Base-by-base conservation (phyloP, 2,888 invertebrate species). In the Scotopteryx bipunctaria region DNA sequence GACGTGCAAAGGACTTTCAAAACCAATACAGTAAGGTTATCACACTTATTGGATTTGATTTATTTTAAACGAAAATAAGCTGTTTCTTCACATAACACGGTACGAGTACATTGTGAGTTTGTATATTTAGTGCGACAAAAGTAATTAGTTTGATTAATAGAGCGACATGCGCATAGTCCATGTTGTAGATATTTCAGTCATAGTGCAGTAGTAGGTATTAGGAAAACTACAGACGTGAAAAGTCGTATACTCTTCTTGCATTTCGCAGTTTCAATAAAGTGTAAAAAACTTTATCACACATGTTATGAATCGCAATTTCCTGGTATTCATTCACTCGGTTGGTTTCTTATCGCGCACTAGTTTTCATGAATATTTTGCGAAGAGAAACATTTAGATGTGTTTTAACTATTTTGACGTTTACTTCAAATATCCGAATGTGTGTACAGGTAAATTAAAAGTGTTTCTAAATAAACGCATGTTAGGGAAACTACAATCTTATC, bases 281-380 rank as follows among this genome's bases (percentile, higher is more conserved):
- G 44, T 40, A 54, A 43, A 54, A 54, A 54, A 48, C 47, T 44
- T 40, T 40, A 54, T 48, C 48, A 44, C 38, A 27, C 41, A 37
- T 52, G 47, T 46, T 46, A 32, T 46, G 36, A 33, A 44, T 54
- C 17, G 35, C 48, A 43, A 59, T 54, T 53, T 48, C 44, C 43
- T 33, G 37, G 37, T 42, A 37, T 57, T 41, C 53, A 62, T 56
- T 62, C 57, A 45, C 19, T 60, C 54, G 44, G 52, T 55, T 31
- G 48, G 41, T 47, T 48, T 52, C 57, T 59, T 62, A 59, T 59
- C 57, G 52, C 45, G 46, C 49, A 35, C 43, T 32, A 50, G 65
- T 69, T 69, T 75, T 68, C 64, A 73, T 74, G 78, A 67, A 55
- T 66, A 66, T 57, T 57, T 57, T 63, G 55, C 58, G 60, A 57